phyloP scores from a whole-genome alignment of 1,140 invertebrate species.

The Ceratina calcarata region DNA sequence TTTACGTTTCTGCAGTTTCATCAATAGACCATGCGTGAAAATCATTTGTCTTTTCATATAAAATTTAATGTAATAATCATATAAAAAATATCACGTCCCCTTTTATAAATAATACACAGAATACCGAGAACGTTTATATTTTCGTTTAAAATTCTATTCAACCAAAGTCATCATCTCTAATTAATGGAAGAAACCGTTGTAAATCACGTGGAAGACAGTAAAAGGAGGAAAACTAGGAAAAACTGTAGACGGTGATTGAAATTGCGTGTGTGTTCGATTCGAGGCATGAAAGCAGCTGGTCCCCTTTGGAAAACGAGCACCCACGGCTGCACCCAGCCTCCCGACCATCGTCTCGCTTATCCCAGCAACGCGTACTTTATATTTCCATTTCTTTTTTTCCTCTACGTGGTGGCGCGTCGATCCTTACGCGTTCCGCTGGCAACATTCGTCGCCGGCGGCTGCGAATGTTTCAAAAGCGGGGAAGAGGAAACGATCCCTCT shows the following conservation, averaged over 20 bases:
- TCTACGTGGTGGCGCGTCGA: background rate
- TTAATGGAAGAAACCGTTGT: too few relatives aligned
- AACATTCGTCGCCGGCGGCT: background rate
- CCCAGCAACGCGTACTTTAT: slow-evolving; percentile 13
- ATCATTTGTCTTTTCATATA: too few relatives aligned
- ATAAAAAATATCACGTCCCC: too few relatives aligned
- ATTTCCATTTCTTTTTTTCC: background rate
- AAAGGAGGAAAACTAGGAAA: background rate
- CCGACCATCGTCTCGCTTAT: slow-evolving; percentile 3
- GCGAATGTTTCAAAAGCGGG: slow-evolving; percentile 6
- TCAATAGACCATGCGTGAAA: too few relatives aligned
- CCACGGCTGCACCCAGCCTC: background rate
- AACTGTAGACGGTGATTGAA: slow-evolving; percentile 4
- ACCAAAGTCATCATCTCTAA: too few relatives aligned
- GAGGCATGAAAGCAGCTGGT: background rate
- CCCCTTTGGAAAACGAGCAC: slow-evolving; percentile 20
- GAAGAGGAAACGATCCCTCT: slow-evolving; percentile 1
- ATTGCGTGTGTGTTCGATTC: background rate
- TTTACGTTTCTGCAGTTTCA: too few relatives aligned
- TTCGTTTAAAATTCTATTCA: too few relatives aligned
- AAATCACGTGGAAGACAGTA: background rate
- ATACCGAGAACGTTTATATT: too few relatives aligned
- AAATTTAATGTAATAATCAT: too few relatives aligned
- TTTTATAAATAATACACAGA: too few relatives aligned
- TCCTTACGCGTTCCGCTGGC: slow-evolving; percentile 4